Conservation (phyloP, 2,888 invertebrate species). For the Lottia gigantea region DNA sequence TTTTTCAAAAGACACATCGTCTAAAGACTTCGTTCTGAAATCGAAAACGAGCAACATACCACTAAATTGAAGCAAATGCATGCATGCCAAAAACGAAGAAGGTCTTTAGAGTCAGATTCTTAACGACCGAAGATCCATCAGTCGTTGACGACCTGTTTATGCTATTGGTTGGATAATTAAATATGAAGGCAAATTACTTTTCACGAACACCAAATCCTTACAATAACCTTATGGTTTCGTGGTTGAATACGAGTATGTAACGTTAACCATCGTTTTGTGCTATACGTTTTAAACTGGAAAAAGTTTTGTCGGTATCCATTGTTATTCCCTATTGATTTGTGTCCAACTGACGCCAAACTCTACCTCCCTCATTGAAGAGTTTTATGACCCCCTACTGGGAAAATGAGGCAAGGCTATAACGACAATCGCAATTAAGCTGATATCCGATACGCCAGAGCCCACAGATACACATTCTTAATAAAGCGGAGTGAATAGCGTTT, state of each 20-base stretch:
- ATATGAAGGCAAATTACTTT: too few relatives aligned
- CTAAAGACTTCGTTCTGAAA: too few relatives aligned
- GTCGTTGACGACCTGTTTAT: too few relatives aligned
- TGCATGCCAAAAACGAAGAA: too few relatives aligned
- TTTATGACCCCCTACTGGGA: background rate
- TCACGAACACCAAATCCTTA: too few relatives aligned
- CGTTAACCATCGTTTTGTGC: background rate
- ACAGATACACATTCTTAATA: background rate
- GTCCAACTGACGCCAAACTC: slow-evolving; percentile 8
- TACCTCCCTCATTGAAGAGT: slow-evolving; percentile 4
- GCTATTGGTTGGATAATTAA: too few relatives aligned
- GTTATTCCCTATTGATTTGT: slow-evolving; percentile 4
- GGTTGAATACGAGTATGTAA: slow-evolving; percentile 1
- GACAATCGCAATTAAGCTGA: slow-evolving; percentile 7
- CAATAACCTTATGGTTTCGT: background rate
- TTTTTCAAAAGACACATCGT: too few relatives aligned
- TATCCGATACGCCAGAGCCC: background rate
- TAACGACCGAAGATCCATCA: too few relatives aligned
- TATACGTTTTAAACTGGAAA: background rate
- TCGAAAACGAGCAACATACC: too few relatives aligned
- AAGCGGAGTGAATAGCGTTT: background rate
- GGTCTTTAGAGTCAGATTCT: too few relatives aligned
- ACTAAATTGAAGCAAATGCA: too few relatives aligned
- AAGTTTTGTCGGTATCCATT: background rate
- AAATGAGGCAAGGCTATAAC: slow-evolving; percentile 6